Evolutionary conservation across 2,888 invertebrate species (phyloP), one percentile per base, ranked within the genome.

Genomic region (Polymixis flavicincta): DNA sequence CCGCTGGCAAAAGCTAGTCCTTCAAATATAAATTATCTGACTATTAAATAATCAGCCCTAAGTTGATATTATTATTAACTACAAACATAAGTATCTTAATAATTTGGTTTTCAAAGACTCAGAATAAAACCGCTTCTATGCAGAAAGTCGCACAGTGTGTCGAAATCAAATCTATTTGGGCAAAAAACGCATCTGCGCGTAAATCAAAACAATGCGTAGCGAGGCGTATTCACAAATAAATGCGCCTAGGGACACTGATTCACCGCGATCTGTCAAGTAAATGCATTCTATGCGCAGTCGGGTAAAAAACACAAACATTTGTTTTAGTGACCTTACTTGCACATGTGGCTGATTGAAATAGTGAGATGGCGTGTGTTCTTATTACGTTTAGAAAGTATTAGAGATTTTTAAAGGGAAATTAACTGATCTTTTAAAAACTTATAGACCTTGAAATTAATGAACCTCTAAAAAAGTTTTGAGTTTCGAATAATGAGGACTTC

Each of bases 151-250:
- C 84, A 77, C 76, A 84, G 82, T 90, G 87, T 64, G 72, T 68
- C 72, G 69, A 74, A 80, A 64, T 72, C 37, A 65, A 70, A 83
- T 74, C 67, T 71, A 57, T 48, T 70, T 57, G 76, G 72, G 22
- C 75, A 81, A 87, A 87, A 84, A 59, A 66, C 57, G 50, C 74
- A 71, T 71, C 60, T 60, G 76, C 82, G 89, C 84, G 89, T 92
- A 94, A 95, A 93, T 95, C 94, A 94, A 92, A 92, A 90, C 88
- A 92, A 91, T 92, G 92, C 85, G 89, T 90, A 92, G 83, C 90
- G 91, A 91, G 86, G 93, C 95, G 93, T 92, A 89, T 89, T 92
- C 91, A 90, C 93, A 94, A 94, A 95, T 94, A 95, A 95, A 95
- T 92, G 92, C 91, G 92, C 93, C 93, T 90, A 89, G 95, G 95